Evolutionary conservation across 2,888 invertebrate species (phyloP), one percentile per base, ranked within the genome.

Genomic region (Orthonevra nobilis): DNA sequence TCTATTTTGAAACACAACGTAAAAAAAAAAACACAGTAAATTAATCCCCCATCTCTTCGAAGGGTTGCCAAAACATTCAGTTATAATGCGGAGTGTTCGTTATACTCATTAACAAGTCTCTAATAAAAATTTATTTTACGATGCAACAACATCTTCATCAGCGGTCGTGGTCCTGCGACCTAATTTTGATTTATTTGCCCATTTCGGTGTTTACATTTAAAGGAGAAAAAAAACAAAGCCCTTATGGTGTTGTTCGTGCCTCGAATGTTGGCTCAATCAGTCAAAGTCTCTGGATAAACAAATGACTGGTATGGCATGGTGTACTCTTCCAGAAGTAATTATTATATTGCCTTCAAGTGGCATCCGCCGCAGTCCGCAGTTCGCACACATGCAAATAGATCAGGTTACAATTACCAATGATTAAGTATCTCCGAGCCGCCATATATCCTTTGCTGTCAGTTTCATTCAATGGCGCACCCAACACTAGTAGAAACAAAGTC

Each of bases 371-470:
- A n/a, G n/a, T n/a, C n/a, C n/a, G n/a, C n/a, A n/a, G n/a, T n/a
- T n/a, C n/a, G 66, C 66, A 79, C 66, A 79, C 72, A 81, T 81
- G 81, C 74, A 81, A 81, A 81, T 81, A 81, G 64, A 81, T 81
- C 81, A 81, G 52, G 63, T 81, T 81, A 81, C 81, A 81, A 69
- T 73, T 74, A 63, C 61, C 68, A 63, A 56, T 74, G 63, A 81
- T 81, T 81, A 81, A 81, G 81, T 81, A 61, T 68, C 73, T 74
- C 52, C 52, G 61, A 56, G 58, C 52, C 74, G 73, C 54, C n/a
- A n/a, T n/a, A 63, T 42, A 60, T 50, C 14, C 38, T 15, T 73
- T 30, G 32, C 28, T 26, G 32, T 6, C 26, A 19, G 19, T n/a
- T n/a, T n/a, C 7, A 10, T 58, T 38, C 40, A 38, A 70, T 52